Base-by-base conservation (phyloP, 2,113 vertebrate genomes). In the Bolborhynchus lineola region DNA sequence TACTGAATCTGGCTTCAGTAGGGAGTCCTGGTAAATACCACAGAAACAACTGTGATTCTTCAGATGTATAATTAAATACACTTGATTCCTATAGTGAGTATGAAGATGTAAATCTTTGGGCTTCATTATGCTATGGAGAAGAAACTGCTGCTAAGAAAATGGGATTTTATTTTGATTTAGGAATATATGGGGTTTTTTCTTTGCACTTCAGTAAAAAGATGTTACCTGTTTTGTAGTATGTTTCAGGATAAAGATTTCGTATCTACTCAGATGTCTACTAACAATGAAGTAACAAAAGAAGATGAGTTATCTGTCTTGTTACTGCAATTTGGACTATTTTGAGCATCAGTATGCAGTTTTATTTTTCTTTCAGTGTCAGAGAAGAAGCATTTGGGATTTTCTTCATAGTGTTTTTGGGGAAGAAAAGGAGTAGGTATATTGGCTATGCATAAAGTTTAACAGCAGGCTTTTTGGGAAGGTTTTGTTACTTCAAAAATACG, bases 201-300 rank as follows among this genome's bases (percentile, higher is more conserved):
- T 84, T 68, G 19, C 20, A 47, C 42, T 74, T 88, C 0, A 47
- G 13, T 63, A 64, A 64, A 91, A 69, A 13, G 63, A 60, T 52
- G 16, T 59, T 42, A 18, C 7, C 14, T 78, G 4, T 90, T 81
- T 94, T 6, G 3, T 42, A 44, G 37, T 50, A 50, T 63, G 69
- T 37, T 92, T 92, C 55, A 60, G 84, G 39, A 53, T 53, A 71
- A 92, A 84, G 88, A 75, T 55, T 83, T 96, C 67, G 88, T 86
- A 84, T 84, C 47, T 69, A 53, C 62, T 93, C 72, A 35, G 28
- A 28, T 86, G 12, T 84, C 69, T 90, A 3, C 35, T 78, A 82
- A 68, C 35, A 89, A 20, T 75, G 69, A 95, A 84, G 6, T 19
- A 89, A 62, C 68, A 39, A 92, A 92, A 75, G 37, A 75, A 86